Base-by-base conservation (phyloP, 2,888 invertebrate genomes). In the Phania funesta region DNA sequence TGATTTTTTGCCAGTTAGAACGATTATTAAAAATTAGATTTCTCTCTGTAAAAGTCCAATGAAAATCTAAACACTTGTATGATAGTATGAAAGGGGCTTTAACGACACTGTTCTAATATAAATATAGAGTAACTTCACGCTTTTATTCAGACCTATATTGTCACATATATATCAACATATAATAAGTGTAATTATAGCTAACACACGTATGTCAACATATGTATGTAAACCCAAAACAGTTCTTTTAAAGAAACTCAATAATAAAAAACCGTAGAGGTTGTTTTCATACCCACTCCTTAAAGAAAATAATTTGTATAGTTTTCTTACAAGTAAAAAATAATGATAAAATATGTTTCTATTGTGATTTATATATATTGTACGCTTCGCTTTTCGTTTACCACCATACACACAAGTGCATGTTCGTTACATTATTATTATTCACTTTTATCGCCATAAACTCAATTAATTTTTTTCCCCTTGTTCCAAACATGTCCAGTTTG, bases 401-500 rank as follows among this genome's bases (percentile, higher is more conserved):
- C 16, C n/a, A 60, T 35, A 13, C 9, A 67, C 13, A 54, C 48
- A 75, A 73, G 26, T 76, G 26, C 18, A 50, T 76, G 60, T 52
- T 50, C 20, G 8, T 50, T 67, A 58, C 6, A 48, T n/a, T n/a
- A 7, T 56, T 64, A 73, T 73, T 65, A 65, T 74, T 75, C 56
- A 75, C 26, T 38, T 67, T 48, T 73, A 52, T 62, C 44, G 26
- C 50, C 73, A 73, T 73, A 54, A 64, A 54, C 56, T 56, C 44
- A 75, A 64, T 71, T 60, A 56, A 18, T 68, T 16, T 56, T 71
- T 26, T 54, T n/a, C n/a, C 26, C 18, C 48, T 18, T 18, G 9
- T 44, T 52, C 16, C 9, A 18, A 29, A 54, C 22, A 65, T 35
- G 44, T 48, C 41, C 11, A 41, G 13, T 56, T 65, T 75, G 75